Conservation (phyloP, 2,888 invertebrate species). For the Drosophila bunnanda region DNA sequence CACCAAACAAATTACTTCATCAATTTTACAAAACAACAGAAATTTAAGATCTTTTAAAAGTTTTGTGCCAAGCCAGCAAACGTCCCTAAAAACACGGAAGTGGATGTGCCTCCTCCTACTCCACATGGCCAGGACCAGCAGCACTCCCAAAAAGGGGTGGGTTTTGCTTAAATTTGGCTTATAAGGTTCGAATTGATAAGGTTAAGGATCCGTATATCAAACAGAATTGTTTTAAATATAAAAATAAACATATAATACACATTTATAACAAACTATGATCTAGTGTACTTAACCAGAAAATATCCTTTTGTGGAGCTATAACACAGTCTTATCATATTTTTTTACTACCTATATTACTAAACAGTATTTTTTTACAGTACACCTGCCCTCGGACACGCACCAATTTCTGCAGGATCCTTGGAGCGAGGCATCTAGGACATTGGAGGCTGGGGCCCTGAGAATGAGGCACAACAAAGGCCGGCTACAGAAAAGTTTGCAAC, state of each 20-base stretch:
- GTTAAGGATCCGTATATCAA: no score
- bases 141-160: not conserved
- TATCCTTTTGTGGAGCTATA: no score
- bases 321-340: no score
- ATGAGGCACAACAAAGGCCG: constrained; percentile 63
- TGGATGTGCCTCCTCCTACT: constrained; percentile 28
- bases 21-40: constrained; percentile 79
- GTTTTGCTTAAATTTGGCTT: no score
- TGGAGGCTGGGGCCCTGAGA: not conserved
- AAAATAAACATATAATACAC: no score
- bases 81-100: constrained; percentile 46
- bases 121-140: constrained; percentile 12
- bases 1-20: constrained; percentile 79
- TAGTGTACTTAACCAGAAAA: no score
- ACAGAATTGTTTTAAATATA: no score
- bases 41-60: constrained; percentile 78
- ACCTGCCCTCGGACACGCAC: constrained; percentile 19
- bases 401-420: constrained; percentile 4
- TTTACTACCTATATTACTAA: no score
- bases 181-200: no score
- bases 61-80: constrained; percentile 50
- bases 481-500: constrained; percentile 74
- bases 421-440: constrained; percentile 5
- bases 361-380: not conserved
- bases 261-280: no score